Percentiles rank a stretch among this genome's conserved stretches.
Conservation (phyloP, 2,113 vertebrate species). For the Sander vitreus region DNA sequence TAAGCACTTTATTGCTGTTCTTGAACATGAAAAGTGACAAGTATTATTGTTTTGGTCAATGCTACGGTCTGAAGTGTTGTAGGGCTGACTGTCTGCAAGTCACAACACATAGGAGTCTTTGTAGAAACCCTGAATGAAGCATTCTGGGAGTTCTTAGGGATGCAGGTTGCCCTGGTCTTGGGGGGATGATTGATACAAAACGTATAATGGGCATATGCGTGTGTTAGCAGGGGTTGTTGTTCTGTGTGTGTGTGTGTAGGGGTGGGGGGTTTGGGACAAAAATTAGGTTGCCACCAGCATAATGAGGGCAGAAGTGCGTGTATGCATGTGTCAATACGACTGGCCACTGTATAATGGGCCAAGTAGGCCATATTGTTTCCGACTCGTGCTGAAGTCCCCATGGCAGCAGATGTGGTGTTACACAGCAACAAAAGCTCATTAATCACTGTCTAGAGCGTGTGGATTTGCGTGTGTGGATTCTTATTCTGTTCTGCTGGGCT, state of each 20-base stretch:
- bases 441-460: constrained; percentile 74
- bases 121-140: constrained; percentile 25
- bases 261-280: constrained; percentile 20
- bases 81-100: neutral
- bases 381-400: constrained; percentile 69
- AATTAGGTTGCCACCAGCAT: constrained; percentile 60
- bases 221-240: constrained; percentile 26
- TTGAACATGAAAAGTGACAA: neutral
- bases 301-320: constrained; percentile 52
- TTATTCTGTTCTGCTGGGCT: constrained; percentile 2
- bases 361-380: constrained; percentile 73
- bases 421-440: constrained; percentile 78
- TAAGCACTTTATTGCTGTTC: neutral
- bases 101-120: neutral
- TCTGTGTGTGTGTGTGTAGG: constrained; percentile 29
- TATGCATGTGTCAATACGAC: constrained; percentile 29
- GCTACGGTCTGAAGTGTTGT: neutral
- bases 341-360: constrained; percentile 63
- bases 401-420: constrained; percentile 81
- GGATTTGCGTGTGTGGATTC: constrained; percentile 35
- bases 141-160: constrained; percentile 27
- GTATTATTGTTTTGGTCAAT: neutral
- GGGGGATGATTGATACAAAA: constrained; percentile 35
- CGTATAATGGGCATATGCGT: constrained; percentile 45
- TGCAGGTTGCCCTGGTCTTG: constrained; percentile 2